phyloP scores from a whole-genome alignment of 2,113 vertebrate genomes.

The Jacana jacana region DNA sequence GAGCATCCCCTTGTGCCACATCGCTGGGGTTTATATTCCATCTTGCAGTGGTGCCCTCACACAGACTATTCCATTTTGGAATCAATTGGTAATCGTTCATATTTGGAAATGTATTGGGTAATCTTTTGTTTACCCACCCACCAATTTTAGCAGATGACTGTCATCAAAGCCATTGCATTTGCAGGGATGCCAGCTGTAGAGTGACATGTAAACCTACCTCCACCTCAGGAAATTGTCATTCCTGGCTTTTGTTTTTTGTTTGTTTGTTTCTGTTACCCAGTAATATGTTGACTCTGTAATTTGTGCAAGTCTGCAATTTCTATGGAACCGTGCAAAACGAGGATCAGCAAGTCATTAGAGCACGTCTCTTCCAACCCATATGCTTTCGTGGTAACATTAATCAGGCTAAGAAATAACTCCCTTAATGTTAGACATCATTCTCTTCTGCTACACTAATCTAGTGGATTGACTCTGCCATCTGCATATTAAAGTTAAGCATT shows the following conservation, averaged over 20 bases:
- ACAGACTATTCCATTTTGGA: not conserved
- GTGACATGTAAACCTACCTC: not conserved
- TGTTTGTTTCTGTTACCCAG: not conserved
- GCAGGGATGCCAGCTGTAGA: not conserved
- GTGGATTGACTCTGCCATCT: not conserved
- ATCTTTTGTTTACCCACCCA: not conserved
- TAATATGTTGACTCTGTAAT: not conserved
- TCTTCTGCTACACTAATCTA: slow-evolving; percentile 12
- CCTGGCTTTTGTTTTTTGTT: not conserved
- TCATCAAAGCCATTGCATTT: not conserved
- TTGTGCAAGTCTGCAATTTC: not conserved
- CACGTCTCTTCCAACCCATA: not conserved
- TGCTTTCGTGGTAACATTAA: not conserved
- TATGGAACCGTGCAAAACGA: not conserved
- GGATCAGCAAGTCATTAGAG: not conserved
- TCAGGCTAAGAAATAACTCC: not conserved
- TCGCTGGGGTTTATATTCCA: not conserved
- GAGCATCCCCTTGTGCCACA: rapidly evolving
- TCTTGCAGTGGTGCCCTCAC: not conserved
- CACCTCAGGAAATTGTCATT: not conserved
- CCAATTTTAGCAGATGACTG: not conserved
- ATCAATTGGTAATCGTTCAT: no score
- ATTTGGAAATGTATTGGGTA: no score
- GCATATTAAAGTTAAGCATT: not conserved
- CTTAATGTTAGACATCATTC: not conserved